Conservation (phyloP, 1,140 invertebrate genomes). For the Eriosoma lanigerum region DNA sequence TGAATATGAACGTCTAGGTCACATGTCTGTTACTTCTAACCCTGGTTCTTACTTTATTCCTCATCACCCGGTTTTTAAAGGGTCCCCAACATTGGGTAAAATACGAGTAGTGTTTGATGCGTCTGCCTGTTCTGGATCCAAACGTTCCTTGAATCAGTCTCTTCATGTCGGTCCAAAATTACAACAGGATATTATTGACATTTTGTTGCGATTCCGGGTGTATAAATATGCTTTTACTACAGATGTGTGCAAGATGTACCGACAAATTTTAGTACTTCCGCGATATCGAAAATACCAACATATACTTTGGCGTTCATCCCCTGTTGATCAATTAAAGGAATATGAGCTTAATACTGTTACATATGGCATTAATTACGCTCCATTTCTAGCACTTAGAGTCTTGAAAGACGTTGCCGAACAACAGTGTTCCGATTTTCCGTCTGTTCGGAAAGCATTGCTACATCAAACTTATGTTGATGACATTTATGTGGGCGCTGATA, state of each 20-base stretch:
- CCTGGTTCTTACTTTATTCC: slow-evolving; percentile 53
- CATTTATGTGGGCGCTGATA: background rate
- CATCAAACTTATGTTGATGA: slow-evolving; percentile 37
- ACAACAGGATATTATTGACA: slow-evolving; percentile 57
- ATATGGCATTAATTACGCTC: slow-evolving; percentile 56
- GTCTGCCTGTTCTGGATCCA: slow-evolving; percentile 54
- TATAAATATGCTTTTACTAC: slow-evolving; percentile 54
- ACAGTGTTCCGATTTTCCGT: background rate
- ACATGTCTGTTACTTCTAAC: background rate
- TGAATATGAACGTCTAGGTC: background rate
- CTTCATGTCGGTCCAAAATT: slow-evolving; percentile 56
- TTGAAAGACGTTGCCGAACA: slow-evolving; percentile 56
- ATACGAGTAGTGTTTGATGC: slow-evolving; percentile 58
- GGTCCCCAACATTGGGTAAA: slow-evolving; percentile 54
- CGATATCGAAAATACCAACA: slow-evolving; percentile 56
- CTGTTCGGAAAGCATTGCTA: background rate
- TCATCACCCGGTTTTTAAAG: slow-evolving; percentile 56
- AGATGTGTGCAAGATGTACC: slow-evolving; percentile 17
- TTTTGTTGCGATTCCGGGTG: slow-evolving; percentile 57
- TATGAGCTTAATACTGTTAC: slow-evolving; percentile 57
- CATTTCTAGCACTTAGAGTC: slow-evolving; percentile 56
- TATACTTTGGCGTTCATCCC: slow-evolving; percentile 57
- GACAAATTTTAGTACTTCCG: slow-evolving; percentile 2
- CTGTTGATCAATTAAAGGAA: slow-evolving; percentile 54
- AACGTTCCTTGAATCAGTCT: slow-evolving; percentile 55